A percentile compares a stretch with the other conserved stretches of the same genome.
phyloP scores from a whole-genome alignment of 2,113 vertebrate species.

The Oreochromis niloticus region DNA sequence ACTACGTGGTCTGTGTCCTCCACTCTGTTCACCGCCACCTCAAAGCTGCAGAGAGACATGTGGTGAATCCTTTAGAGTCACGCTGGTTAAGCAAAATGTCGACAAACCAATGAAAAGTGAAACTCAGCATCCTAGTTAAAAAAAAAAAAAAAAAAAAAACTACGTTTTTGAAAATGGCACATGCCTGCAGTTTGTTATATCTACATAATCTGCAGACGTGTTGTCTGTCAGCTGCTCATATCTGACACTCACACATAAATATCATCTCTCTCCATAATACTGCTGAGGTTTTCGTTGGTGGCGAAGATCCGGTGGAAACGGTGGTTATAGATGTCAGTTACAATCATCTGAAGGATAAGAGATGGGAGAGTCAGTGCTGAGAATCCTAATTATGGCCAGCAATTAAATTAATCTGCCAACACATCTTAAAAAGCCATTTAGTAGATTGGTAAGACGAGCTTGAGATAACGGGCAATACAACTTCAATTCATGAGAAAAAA shows the following conservation, averaged over 20 bases:
- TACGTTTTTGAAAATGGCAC: neutral
- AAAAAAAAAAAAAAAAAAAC: neutral
- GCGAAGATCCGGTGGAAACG: slow-evolving; percentile 97
- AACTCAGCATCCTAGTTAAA: neutral
- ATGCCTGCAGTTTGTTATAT: neutral
- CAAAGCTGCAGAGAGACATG: slow-evolving; percentile 51
- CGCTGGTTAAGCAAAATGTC: neutral
- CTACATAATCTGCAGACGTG: neutral
- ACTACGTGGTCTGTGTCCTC: slow-evolving; percentile 94
- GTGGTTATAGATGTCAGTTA: slow-evolving; percentile 99
- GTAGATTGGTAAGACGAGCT: neutral
- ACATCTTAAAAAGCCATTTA: neutral
- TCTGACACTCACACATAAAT: slow-evolving; percentile 92
- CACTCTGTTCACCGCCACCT: slow-evolving; percentile 84
- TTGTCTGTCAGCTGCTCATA: neutral
- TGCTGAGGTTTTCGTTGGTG: slow-evolving; percentile 95
- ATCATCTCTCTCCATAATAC: slow-evolving; percentile 97
- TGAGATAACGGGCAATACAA: neutral
- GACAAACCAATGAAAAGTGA: neutral
- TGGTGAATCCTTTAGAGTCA: neutral
- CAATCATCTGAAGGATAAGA: slow-evolving; percentile 73
- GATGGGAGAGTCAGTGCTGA: neutral
- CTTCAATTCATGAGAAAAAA: neutral
- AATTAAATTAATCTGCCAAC: neutral
- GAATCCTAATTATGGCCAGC: neutral